Evolutionary conservation across 2,888 invertebrate genomes (phyloP).

Genomic region (Drosophila sordidapex): DNA sequence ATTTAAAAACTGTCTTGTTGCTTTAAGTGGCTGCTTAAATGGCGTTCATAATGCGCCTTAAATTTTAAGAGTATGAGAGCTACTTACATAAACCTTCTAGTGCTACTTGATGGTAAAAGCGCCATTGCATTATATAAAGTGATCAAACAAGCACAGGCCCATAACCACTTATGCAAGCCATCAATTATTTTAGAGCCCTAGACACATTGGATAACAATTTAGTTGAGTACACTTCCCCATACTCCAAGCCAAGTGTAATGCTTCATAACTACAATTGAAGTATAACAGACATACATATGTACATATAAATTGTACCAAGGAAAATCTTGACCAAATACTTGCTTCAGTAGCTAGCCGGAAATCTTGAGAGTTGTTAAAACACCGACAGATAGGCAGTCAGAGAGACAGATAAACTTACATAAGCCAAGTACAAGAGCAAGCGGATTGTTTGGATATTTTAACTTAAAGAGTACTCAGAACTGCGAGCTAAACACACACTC

Average conservation of each 20-base stretch:
- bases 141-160: conserved; percentile 15
- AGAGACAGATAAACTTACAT: conserved; percentile 5
- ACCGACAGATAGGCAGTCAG: conserved; percentile 2
- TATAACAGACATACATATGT: conserved; percentile 19
- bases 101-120: conserved; percentile 6
- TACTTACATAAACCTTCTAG: conserved; percentile 13
- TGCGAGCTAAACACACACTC: conserved; percentile 36
- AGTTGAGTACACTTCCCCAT: conserved; percentile 28
- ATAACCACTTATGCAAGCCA: conserved; percentile 10
- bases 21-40: conserved; percentile 6
- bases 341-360: conserved; percentile 28
- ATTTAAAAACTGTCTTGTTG: conserved; percentile 2
- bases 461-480: conserved; percentile 36
- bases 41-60: conserved; percentile 11
- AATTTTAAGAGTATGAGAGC: conserved; percentile 3
- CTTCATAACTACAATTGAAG: conserved; percentile 15
- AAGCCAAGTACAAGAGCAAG: conserved; percentile 26
- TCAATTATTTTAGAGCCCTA: not conserved
- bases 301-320: conserved; percentile 8
- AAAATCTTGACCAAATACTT: conserved; percentile 35
- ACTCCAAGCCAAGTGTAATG: conserved; percentile 35
- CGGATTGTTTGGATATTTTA: conserved; percentile 50
- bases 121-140: conserved; percentile 1
- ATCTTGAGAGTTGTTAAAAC: conserved; percentile 28
- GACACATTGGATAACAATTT: conserved; percentile 17